These are phyloP conservation scores for Miltochrista miniata DNA, from an alignment of 2,888 invertebrate species.

Conservation along the genomic window DNA sequence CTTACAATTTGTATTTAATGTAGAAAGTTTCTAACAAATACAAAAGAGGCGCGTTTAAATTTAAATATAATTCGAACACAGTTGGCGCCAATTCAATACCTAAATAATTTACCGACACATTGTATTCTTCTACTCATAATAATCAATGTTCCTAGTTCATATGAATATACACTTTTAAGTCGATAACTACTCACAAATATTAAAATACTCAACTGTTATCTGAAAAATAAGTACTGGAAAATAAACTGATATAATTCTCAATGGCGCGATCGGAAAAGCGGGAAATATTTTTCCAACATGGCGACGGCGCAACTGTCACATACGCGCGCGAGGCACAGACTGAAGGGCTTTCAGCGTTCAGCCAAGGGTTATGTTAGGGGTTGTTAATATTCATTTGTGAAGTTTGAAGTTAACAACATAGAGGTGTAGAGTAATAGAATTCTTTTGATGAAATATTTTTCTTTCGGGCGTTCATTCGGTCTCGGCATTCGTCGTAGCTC, in stretches of 20 bases:
- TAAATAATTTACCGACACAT: conserved; percentile 22
- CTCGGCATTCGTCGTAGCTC: too few species aligned
- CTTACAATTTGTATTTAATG: conserved; percentile 6
- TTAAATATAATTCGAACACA: neutral
- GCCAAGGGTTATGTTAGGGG: conserved; percentile 41
- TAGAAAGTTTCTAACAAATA: conserved; percentile 4
- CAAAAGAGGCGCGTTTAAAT: neutral
- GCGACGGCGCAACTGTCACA: conserved; percentile 53
- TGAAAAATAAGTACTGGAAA: too few species aligned
- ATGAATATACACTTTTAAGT: conserved; percentile 36
- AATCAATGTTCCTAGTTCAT: conserved; percentile 48
- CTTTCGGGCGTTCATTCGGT: neutral
- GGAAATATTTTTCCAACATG: conserved; percentile 49
- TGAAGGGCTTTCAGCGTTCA: conserved; percentile 50
- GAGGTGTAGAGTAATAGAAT: conserved; percentile 2
- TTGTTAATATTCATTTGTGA: conserved; percentile 37
- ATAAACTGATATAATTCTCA: neutral
- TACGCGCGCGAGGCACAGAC: conserved; percentile 59
- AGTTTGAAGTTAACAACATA: conserved; percentile 18
- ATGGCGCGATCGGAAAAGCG: conserved; percentile 47
- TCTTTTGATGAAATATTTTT: conserved; percentile 14
- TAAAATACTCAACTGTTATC: conserved; percentile 8
- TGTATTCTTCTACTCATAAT: conserved; percentile 31
- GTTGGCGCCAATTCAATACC: conserved; percentile 16
- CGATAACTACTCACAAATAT: neutral